These are phyloP conservation scores for Caenorhabditis remanei DNA, from an alignment of 1,140 invertebrate species.

Conservation along the genomic window DNA sequence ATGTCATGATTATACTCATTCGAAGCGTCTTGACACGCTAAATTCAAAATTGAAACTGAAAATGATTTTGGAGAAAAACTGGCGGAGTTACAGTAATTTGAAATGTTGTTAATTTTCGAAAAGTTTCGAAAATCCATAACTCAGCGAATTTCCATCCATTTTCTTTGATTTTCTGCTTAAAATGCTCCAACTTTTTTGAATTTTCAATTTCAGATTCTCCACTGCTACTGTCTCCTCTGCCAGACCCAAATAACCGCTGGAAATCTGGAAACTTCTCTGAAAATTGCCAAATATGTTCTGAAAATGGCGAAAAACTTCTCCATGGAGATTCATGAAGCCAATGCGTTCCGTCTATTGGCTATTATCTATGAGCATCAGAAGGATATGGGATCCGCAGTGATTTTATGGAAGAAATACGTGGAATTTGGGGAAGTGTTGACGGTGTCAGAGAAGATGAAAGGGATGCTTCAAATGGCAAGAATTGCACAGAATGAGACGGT, in stretches of 20 bases:
- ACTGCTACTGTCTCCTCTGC: constrained; percentile 40
- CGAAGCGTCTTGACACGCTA: too few species aligned
- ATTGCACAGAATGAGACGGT: constrained; percentile 2
- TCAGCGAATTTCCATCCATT: too few species aligned
- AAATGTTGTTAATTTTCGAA: too few species aligned
- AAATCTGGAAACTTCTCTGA: constrained; percentile 34
- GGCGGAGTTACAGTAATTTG: too few species aligned
- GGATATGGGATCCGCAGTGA: background rate
- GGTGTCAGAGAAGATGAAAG: background rate
- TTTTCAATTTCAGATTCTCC: constrained; percentile 1
- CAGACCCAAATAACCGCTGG: constrained; percentile 35
- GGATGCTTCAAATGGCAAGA: background rate
- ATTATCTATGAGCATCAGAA: constrained; percentile 50
- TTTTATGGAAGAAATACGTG: constrained; percentile 48
- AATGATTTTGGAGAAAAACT: too few species aligned
- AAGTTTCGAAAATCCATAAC: too few species aligned
- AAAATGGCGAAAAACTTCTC: background rate
- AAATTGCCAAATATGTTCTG: constrained; percentile 24
- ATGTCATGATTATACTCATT: too few species aligned
- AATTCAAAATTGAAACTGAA: too few species aligned
- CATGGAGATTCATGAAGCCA: constrained; percentile 5
- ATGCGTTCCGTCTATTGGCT: constrained; percentile 8
- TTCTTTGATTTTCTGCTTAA: background rate
- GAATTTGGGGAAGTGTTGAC: background rate
- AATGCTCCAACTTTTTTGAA: background rate